Evolutionary conservation across 2,888 invertebrate species (phyloP).

Genomic region (Drosophila greeni): DNA sequence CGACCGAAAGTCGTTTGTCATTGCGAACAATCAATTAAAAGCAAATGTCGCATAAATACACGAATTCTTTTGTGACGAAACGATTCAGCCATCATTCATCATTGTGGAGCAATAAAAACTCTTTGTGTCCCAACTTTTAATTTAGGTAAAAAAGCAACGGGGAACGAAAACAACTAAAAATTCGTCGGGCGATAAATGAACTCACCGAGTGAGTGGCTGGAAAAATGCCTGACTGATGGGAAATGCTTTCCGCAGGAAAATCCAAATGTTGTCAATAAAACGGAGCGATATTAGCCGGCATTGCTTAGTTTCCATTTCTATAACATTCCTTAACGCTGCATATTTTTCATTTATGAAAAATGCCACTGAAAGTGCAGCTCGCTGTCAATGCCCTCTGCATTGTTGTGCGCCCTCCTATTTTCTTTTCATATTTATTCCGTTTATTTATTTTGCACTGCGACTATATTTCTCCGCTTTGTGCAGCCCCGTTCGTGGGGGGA

Average conservation of each 20-base stretch:
- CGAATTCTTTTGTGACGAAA: conserved; percentile 51
- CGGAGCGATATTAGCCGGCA: background rate
- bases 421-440: conserved; percentile 10
- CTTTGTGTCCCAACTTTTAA: conserved; percentile 39
- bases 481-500: background rate
- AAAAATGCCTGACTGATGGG: conserved; percentile 1
- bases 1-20: conserved; percentile 61
- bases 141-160: conserved; percentile 30
- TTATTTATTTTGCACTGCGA: conserved; percentile 2
- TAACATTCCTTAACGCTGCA: background rate
- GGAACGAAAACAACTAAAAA: conserved; percentile 29
- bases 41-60: conserved; percentile 73
- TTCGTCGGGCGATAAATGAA: conserved; percentile 19
- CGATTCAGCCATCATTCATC: conserved; percentile 22
- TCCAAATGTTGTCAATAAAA: conserved; percentile 1
- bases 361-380: background rate
- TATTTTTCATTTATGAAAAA: background rate
- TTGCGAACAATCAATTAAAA: conserved; percentile 73
- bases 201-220: background rate
- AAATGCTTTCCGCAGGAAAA: background rate
- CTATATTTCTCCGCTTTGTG: conserved; percentile 10
- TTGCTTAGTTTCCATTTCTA: conserved; percentile 1
- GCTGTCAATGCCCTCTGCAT: conserved; percentile 5
- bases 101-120: conserved; percentile 9
- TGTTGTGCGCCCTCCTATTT: conserved; percentile 5